Base-by-base conservation (phyloP, 2,888 invertebrate genomes). In the Drosophila suboccidentalis region DNA sequence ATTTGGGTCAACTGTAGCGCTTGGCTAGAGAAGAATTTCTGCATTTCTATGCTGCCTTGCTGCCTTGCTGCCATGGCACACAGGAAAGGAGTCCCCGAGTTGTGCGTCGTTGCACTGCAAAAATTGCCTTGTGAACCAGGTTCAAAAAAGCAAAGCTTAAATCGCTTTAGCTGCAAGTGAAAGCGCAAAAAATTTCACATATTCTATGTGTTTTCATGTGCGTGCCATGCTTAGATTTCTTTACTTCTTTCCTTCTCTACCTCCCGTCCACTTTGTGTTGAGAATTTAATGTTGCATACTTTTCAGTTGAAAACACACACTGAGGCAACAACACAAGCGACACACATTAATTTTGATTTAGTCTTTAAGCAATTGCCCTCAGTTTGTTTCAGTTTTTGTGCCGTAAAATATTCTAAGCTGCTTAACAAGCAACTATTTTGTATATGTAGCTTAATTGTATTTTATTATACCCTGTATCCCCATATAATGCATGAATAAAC, bases 81-180 rank as follows among this genome's bases (percentile, higher is more conserved):
- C 36, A 39, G 8, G 34, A 9, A 13, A 34, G 29, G 47, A 11
- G 41, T 51, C 1, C 1, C 1, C n/a, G 1, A 1, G 38, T 44
- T 54, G 66, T 73, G 71, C 34, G 32, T 29, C 77, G 67, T 67
- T 72, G 75, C 81, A 78, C 71, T 69, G 72, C 63, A 64, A 82
- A 85, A 85, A 85, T 83, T 82, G 85, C 82, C 85, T 79, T 78
- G 75, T 26, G 6, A n/a, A 13, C 15, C 19, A 11, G 29, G 29
- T 17, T 60, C 53, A 50, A 19, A 43, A 41, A 60, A 47, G 53
- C 44, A 58, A 61, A 51, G 29, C 29, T 51, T 64, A 83, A 87
- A 85, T 85, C 78, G 85, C 80, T 87, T 82, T 78, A 74, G 68
- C 71, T 79, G 51, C 81, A 81, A 77, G 79, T 77, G 81, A 76